These are phyloP conservation scores for Phenacoccus solenopsis DNA, from an alignment of 1,140 invertebrate species.

Conservation along the genomic window DNA sequence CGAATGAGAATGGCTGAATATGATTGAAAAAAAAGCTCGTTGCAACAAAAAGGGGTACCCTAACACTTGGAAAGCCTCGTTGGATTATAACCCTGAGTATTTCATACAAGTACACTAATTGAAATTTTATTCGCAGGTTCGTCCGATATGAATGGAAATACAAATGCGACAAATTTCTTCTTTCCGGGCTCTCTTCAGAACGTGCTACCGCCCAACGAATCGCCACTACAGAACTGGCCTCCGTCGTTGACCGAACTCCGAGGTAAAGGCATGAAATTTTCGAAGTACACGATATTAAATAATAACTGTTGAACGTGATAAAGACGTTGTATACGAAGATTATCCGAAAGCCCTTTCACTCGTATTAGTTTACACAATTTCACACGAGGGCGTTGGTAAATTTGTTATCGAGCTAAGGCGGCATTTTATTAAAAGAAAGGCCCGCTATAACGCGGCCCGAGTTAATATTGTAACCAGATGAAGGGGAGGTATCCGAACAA, in stretches of 20 bases:
- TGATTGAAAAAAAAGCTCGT: too few species aligned
- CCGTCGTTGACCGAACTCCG: slow-evolving; percentile 28
- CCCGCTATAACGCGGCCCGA: background rate
- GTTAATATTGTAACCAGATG: background rate
- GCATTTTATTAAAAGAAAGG: slow-evolving; percentile 14
- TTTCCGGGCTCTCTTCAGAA: slow-evolving; percentile 23
- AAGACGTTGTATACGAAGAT: slow-evolving; percentile 10
- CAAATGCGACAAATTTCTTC: slow-evolving; percentile 23
- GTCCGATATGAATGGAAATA: slow-evolving; percentile 21
- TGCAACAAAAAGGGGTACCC: background rate
- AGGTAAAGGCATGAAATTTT: slow-evolving; percentile 24
- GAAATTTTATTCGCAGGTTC: background rate
- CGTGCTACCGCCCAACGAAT: slow-evolving; percentile 20
- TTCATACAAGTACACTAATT: too few species aligned
- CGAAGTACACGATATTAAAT: background rate
- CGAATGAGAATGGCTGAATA: too few species aligned
- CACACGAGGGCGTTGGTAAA: background rate
- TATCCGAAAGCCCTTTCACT: background rate
- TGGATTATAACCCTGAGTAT: too few species aligned
- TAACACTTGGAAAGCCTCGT: too few species aligned
- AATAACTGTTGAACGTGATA: background rate
- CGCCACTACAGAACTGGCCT: slow-evolving; percentile 28
- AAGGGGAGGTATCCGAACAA: background rate
- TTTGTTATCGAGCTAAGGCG: slow-evolving; percentile 8
- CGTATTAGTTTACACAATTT: slow-evolving; percentile 11